Percentiles rank a stretch among this genome's conserved stretches.
These are phyloP conservation scores for Cyphomyrus plagiostoma DNA, from an alignment of 2,113 vertebrate species.

Conservation along the genomic window DNA sequence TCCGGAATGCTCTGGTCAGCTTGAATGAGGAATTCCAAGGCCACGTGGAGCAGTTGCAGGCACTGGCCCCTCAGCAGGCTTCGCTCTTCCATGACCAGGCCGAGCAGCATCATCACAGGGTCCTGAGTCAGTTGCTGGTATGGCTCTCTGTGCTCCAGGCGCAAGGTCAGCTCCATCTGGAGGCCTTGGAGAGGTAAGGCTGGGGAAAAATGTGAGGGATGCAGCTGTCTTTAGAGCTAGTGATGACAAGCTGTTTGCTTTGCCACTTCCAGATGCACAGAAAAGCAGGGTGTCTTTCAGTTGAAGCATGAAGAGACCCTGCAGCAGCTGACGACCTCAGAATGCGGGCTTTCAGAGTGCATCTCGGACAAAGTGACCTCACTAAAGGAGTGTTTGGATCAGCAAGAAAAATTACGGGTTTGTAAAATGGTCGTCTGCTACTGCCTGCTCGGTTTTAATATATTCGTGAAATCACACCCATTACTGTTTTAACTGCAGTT, in stretches of 20 bases:
- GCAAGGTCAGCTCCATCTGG: conserved; percentile 47
- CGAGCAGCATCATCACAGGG: conserved; percentile 49
- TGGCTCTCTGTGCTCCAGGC: conserved; percentile 58
- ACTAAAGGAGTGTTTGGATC: conserved; percentile 67
- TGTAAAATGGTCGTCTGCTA: conserved; percentile 20
- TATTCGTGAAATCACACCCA: background rate
- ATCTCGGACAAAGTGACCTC: conserved; percentile 56
- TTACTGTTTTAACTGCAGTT: background rate
- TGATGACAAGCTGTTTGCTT: background rate
- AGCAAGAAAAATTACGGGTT: conserved; percentile 65
- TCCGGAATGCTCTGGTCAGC: conserved; percentile 30
- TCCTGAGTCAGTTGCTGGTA: conserved; percentile 59
- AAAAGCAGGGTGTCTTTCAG: conserved; percentile 56
- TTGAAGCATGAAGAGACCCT: conserved; percentile 57
- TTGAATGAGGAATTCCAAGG: conserved; percentile 61
- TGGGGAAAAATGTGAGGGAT: background rate
- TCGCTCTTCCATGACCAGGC: conserved; percentile 49
- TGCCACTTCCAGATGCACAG: conserved; percentile 62
- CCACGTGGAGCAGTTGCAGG: conserved; percentile 54
- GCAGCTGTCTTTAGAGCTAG: background rate
- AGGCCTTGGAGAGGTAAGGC: conserved; percentile 52
- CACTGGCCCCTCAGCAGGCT: conserved; percentile 46
- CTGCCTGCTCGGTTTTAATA: background rate
- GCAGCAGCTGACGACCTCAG: conserved; percentile 47
- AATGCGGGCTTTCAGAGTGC: conserved; percentile 52